phyloP scores from a whole-genome alignment of 2,888 invertebrate genomes.

The Ecliptopera silaceata region DNA sequence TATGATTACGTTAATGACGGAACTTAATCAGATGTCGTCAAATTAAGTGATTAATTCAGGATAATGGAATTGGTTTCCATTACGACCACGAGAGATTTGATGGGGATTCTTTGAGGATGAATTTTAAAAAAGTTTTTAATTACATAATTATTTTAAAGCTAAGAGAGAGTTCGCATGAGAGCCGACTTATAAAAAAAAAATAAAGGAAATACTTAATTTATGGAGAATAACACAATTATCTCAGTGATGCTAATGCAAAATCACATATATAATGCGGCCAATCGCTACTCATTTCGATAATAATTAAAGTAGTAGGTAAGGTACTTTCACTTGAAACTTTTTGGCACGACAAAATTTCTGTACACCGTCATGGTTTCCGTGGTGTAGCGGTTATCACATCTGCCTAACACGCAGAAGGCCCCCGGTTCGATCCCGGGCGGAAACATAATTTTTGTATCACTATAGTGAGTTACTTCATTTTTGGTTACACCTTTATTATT shows the following conservation, averaged over 20 bases:
- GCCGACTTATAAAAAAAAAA: no score
- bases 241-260: no score
- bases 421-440: conserved; percentile 95
- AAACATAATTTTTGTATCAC: conserved; percentile 81
- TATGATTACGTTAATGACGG: conserved; percentile 53
- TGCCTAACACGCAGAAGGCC: conserved; percentile 96
- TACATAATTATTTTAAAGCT: not conserved
- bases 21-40: conserved; percentile 42
- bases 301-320: no score
- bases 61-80: conserved; percentile 36
- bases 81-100: conserved; percentile 17
- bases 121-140: conserved; percentile 7
- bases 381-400: conserved; percentile 96
- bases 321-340: not conserved
- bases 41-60: conserved; percentile 40
- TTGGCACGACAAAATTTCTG: not conserved
- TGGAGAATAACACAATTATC: no score
- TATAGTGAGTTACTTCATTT: no score
- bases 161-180: no score
- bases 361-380: conserved; percentile 84
- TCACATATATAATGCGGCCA: no score
- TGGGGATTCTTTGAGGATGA: conserved; percentile 20
- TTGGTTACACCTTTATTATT: no score
- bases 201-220: no score
- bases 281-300: no score